Conservation (phyloP, 2,888 invertebrate species). For the Polia nebulosa region DNA sequence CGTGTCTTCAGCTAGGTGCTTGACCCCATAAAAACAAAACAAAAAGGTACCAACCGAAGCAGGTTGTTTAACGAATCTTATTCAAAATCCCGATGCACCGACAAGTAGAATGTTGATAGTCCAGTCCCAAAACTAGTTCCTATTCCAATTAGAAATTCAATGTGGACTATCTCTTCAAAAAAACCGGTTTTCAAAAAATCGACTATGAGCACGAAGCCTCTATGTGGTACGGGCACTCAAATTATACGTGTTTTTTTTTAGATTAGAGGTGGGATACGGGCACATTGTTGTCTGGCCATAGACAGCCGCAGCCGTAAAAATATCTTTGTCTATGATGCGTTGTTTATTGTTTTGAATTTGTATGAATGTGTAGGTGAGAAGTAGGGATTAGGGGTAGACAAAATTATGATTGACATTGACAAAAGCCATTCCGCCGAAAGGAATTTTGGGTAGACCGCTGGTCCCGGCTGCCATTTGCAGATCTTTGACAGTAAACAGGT, state of each 20-base stretch:
- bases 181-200: conserved; percentile 60
- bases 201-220: conserved; percentile 40
- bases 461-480: neutral
- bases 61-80: conserved; percentile 37
- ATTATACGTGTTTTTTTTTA: conserved; percentile 55
- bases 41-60: conserved; percentile 12
- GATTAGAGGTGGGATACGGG: conserved; percentile 72
- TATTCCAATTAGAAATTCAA: conserved; percentile 61
- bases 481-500: no score
- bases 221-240: conserved; percentile 36
- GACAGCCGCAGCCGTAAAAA: conserved; percentile 70
- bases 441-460: no score
- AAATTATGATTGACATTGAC: neutral
- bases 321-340: conserved; percentile 68
- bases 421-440: no score
- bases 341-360: conserved; percentile 53
- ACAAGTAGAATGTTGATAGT: conserved; percentile 43
- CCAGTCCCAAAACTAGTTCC: conserved; percentile 55
- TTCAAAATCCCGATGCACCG: conserved; percentile 46
- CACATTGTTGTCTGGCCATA: conserved; percentile 72
- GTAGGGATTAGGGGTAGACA: neutral
- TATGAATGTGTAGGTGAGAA: conserved; percentile 13
- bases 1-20: neutral
- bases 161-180: conserved; percentile 40
- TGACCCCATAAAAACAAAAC: conserved; percentile 24